Conservation (phyloP, 1,140 invertebrate genomes). For the Scaptodrosophila lebanonensis region DNA sequence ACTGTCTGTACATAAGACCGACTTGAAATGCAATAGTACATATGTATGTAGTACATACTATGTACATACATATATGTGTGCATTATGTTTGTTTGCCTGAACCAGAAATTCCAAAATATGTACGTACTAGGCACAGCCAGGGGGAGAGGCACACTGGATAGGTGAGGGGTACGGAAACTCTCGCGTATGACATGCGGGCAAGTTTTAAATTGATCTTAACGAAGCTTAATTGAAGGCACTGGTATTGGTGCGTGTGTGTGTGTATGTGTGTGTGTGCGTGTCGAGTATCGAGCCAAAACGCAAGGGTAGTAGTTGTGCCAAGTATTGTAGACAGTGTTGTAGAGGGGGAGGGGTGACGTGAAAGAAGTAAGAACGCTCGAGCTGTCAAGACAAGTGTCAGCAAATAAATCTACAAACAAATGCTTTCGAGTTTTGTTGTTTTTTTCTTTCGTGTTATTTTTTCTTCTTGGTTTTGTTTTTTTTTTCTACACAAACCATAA, state of each 20-base stretch:
- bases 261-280: conserved; percentile 23
- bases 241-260: conserved; percentile 56
- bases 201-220: conserved; percentile 77
- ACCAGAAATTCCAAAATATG: conserved; percentile 47
- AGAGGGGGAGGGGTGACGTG: too few relatives aligned
- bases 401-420: too few relatives aligned
- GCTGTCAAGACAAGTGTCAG: too few relatives aligned
- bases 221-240: conserved; percentile 72
- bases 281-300: conserved; percentile 16
- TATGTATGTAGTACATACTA: background rate
- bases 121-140: conserved; percentile 37
- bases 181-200: conserved; percentile 65
- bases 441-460: too few relatives aligned
- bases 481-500: background rate
- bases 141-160: background rate
- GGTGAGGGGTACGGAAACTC: background rate
- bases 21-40: background rate
- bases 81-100: background rate
- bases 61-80: background rate
- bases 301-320: too few relatives aligned
- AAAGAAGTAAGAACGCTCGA: too few relatives aligned
- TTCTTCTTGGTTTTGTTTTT: background rate
- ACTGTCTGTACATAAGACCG: background rate
- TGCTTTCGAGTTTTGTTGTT: too few relatives aligned
- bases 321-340: conserved; percentile 10